These are phyloP conservation scores for Hydraecia micacea DNA, from an alignment of 2,888 invertebrate species.

Conservation along the genomic window DNA sequence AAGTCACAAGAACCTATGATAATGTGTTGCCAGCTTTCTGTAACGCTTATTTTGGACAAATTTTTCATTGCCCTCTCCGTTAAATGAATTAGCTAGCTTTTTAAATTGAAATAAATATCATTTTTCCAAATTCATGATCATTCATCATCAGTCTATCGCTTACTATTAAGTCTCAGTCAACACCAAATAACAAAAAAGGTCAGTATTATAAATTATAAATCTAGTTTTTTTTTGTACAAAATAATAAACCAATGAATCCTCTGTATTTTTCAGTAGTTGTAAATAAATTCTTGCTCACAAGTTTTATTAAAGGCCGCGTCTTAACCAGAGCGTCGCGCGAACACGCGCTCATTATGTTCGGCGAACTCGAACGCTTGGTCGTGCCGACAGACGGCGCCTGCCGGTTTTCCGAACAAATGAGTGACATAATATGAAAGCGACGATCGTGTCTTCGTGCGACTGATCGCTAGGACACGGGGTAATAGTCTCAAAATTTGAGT, in stretches of 20 bases:
- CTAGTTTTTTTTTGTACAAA: constrained; percentile 32
- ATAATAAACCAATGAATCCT: constrained; percentile 15
- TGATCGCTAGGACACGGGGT: not conserved
- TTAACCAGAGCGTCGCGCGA: not conserved
- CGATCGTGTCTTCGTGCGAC: not conserved
- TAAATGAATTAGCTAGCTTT: constrained; percentile 21
- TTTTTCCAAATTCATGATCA: constrained; percentile 43
- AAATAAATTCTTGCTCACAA: not conserved
- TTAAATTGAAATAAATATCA: constrained; percentile 50
- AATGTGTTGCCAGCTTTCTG: not conserved
- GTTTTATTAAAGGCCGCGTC: not conserved
- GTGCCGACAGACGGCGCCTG: not conserved
- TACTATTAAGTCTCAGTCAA: constrained; percentile 66
- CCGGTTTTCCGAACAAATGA: not conserved
- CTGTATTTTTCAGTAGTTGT: constrained; percentile 5
- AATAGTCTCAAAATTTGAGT: not conserved
- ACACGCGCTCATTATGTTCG: not conserved
- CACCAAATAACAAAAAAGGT: constrained; percentile 32
- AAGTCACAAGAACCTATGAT: not conserved
- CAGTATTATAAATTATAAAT: constrained; percentile 23
- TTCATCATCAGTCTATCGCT: constrained; percentile 61
- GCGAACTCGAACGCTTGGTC: not conserved
- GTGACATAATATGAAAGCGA: not conserved
- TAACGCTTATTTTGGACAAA: not conserved
- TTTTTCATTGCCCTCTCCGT: not conserved